Base-by-base conservation (phyloP, 2,113 vertebrate genomes). In the Drymodes brunneopygia region DNA sequence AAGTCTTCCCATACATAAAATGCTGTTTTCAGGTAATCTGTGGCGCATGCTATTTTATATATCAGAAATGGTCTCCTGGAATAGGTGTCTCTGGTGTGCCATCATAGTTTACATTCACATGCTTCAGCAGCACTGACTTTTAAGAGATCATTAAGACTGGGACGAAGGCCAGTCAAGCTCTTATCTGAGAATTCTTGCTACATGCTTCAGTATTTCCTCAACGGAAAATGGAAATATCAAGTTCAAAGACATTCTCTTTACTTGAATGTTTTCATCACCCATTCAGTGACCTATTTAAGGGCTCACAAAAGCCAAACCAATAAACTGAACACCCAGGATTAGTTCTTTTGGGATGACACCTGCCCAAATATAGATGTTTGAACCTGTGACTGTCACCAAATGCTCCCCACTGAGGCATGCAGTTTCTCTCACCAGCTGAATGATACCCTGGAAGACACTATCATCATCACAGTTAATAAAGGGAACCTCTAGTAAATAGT, bases 221-320 rank as follows among this genome's bases (percentile, higher is more conserved):
- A 12, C 17, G 12, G 56, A 82, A 81, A 58, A 79, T 0, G 0
- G n/a, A 56, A 17, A 14, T 7, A 16, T 42, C 42, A 81, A 5
- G 5, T 50, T 58, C 35, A 72, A 81, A 87, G 50, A 73, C 40
- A 47, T 50, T 53, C 16, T 81, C 19, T 65, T 79, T 47, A 42
- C 50, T 28, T 29, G 22, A 67, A 27, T 38, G 47, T 35, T 73
- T 81, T 51, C 38, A 56, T 60, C 61, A 48, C 22, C 29, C 27
- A 67, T 71, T 28, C 44, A 64, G 19, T 47, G 56, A 91, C 27
- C 29, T 40, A 15, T 35, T 58, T 53, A 86, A 89, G 25, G 56
- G 16, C n/a, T 81, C 75, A 56, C 44, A 51, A 47, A 92, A 88
- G 19, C 47, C 40, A 83, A 81, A 66, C 9, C 47, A 71, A 47